Base-by-base conservation (phyloP, 2,888 invertebrate genomes). In the Dyspetes luteomarginatus region DNA sequence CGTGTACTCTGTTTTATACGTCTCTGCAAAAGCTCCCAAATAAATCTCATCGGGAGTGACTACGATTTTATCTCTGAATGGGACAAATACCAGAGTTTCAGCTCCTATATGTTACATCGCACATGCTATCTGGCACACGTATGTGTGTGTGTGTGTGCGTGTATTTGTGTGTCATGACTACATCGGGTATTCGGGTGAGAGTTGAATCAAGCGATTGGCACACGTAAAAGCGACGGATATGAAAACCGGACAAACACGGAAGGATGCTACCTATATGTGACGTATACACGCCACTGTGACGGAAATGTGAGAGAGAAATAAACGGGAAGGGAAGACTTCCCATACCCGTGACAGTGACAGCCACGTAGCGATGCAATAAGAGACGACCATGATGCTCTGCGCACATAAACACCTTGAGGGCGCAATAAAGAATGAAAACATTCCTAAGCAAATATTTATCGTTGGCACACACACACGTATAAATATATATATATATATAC, bases 361-460 rank as follows among this genome's bases (percentile, higher is more conserved):
- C n/a, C 67, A 67, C 73, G 65, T 73, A 73, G 50, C 74, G 67
- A 65, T 50, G 74, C 74, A 75, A 75, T 75, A 75, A 75, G 67
- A 75, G 74, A 58, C 58, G 67, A 75, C 56, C 55, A 17, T 74
- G 12, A 28, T 56, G 45, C 73, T n/a, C n/a, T 26, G 56, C 50
- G 43, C 77, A 68, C 73, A 77, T 77, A 73, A 81, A 81, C 81
- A 81, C 81, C 81, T 77, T 72, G 73, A 77, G 81, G 81, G 77
- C 68, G 81, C 81, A 81, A 81, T 81, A 81, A 81, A 81, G 81
- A 77, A 81, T 81, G 81, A 77, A 77, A 81, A 81, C 81, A 77
- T 81, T 73, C 64, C 73, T 58, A 58, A 73, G 64, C 77, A 81
- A 81, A 81, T 77, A 77, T 81, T 81, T 72, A 81, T 73, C 81